Percentiles rank a stretch among this genome's conserved stretches.
These are phyloP conservation scores for Halictus ligatus DNA, from an alignment of 2,888 invertebrate genomes.

Conservation along the genomic window DNA sequence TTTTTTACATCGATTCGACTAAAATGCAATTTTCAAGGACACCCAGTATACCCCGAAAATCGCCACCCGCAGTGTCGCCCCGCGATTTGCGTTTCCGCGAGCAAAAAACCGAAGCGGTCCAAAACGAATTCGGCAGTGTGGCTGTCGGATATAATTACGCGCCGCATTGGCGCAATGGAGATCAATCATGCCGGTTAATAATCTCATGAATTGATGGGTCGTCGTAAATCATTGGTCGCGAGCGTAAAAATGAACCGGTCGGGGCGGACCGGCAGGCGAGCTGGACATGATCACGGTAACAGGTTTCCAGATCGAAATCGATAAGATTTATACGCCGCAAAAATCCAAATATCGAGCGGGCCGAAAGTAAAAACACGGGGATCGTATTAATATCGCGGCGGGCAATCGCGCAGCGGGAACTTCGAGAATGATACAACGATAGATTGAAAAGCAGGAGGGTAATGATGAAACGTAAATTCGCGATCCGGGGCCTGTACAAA, in stretches of 20 bases:
- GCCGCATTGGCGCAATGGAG: constrained; percentile 48
- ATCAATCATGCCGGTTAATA: constrained; percentile 67
- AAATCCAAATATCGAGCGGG: constrained; percentile 44
- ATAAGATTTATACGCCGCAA: constrained; percentile 50
- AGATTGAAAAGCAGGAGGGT: not conserved
- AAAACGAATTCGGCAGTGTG: constrained; percentile 1
- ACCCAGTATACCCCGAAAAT: not conserved
- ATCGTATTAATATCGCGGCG: not conserved
- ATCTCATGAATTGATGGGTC: constrained; percentile 62
- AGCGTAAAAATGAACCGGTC: constrained; percentile 58
- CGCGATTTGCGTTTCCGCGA: not conserved
- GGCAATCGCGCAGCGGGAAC: constrained; percentile 3
- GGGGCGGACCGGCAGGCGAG: constrained; percentile 22
- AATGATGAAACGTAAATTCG: not conserved
- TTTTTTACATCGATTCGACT: not conserved
- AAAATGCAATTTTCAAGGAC: not conserved
- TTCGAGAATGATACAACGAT: constrained; percentile 9
- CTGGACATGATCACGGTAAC: constrained; percentile 52
- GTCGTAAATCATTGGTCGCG: constrained; percentile 61
- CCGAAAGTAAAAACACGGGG: not conserved
- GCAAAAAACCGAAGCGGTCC: constrained; percentile 10
- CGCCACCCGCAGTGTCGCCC: not conserved
- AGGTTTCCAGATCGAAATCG: constrained; percentile 56
- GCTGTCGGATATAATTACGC: constrained; percentile 59
- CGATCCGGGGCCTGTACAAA: not conserved